Conservation (phyloP, 2,797 vertebrate genomes). For the Pelobates cultripes region DNA sequence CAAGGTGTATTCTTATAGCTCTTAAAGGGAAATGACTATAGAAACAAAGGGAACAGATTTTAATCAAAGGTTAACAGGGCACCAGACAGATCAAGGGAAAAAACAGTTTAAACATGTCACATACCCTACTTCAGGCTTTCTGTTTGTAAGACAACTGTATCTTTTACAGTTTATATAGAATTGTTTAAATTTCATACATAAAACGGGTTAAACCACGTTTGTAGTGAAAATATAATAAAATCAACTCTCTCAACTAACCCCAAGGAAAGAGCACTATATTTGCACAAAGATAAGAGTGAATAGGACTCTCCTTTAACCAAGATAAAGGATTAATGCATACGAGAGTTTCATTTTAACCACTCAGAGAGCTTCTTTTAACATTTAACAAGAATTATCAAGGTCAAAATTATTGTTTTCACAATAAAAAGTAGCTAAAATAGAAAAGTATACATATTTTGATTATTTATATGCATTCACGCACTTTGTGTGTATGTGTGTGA, state of each 20-base stretch:
- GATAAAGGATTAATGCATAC: too few species aligned
- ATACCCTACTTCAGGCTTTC: background rate
- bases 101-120: slow-evolving; percentile 3
- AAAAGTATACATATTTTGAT: too few species aligned
- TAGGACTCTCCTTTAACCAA: too few species aligned
- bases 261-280: background rate
- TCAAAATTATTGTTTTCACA: too few species aligned
- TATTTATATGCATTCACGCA: too few species aligned
- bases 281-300: background rate
- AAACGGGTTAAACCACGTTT: slow-evolving; percentile 27
- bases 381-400: too few species aligned
- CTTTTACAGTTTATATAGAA: slow-evolving; percentile 20
- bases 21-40: background rate
- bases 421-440: too few species aligned
- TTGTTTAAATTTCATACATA: slow-evolving; percentile 19
- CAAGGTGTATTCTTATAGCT: too few species aligned
- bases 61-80: background rate
- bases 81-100: background rate
- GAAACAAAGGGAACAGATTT: background rate
- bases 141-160: slow-evolving; percentile 25
- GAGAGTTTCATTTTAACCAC: too few species aligned
- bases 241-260: slow-evolving; percentile 13
- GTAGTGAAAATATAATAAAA: slow-evolving; percentile 30
- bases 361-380: too few species aligned
- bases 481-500: too few species aligned